A percentile compares a stretch with the other conserved stretches of the same genome.
These are phyloP conservation scores for Scolopax mira DNA, from an alignment of 2,113 vertebrate genomes.

Conservation along the genomic window DNA sequence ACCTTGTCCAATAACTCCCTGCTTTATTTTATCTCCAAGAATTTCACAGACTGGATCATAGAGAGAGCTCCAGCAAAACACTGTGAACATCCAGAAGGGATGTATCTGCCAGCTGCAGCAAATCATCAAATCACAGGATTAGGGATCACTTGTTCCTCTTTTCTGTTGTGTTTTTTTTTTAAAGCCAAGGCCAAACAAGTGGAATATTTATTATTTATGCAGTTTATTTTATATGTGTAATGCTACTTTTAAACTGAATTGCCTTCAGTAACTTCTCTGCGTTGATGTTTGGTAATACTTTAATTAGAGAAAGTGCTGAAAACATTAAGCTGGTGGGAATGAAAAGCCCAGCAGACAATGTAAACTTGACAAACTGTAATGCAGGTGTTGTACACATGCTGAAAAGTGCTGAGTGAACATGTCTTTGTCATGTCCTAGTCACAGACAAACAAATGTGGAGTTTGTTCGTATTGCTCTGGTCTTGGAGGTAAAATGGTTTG, in stretches of 20 bases:
- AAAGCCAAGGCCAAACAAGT: background rate
- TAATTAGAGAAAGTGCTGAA: background rate
- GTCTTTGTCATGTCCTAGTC: background rate
- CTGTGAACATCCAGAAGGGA: background rate
- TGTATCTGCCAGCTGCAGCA: background rate
- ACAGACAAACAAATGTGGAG: background rate
- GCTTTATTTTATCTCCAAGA: background rate
- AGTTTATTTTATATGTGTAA: background rate
- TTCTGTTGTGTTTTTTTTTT: background rate
- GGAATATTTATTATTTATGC: background rate
- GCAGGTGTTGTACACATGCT: background rate
- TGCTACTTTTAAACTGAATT: background rate
- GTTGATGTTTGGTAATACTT: background rate
- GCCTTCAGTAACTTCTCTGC: background rate
- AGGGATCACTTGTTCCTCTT: background rate
- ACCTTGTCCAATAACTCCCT: background rate
- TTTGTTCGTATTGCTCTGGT: slow-evolving; percentile 13
- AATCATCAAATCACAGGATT: background rate
- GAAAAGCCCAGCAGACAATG: background rate
- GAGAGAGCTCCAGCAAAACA: background rate
- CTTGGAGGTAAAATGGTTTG: background rate
- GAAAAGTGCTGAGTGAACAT: background rate
- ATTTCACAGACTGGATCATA: background rate
- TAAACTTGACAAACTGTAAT: background rate
- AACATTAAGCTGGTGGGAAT: background rate